Percentiles rank a stretch among this genome's conserved stretches.
These are phyloP conservation scores for Potamarius usumacintae DNA, from an alignment of 2,113 vertebrate species.

Conservation along the genomic window DNA sequence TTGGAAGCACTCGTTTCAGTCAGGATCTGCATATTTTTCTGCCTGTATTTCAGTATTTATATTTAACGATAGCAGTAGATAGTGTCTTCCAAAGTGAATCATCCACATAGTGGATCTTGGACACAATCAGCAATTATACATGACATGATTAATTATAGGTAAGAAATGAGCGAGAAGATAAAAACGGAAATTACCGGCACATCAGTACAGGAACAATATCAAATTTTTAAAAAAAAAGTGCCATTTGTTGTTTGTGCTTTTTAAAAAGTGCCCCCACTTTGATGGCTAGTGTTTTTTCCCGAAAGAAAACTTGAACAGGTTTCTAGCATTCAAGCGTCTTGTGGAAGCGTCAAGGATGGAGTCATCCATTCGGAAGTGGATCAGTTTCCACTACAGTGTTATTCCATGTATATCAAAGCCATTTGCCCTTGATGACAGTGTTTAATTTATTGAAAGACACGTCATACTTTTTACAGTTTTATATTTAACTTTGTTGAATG, in stretches of 20 bases:
- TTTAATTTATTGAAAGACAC: neutral
- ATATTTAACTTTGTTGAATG: neutral
- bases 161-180: neutral
- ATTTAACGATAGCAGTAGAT: neutral
- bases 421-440: neutral
- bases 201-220: neutral
- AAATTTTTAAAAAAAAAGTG: neutral
- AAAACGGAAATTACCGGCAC: neutral
- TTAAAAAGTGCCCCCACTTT: neutral
- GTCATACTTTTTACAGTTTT: neutral
- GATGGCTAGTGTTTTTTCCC: too few relatives aligned
- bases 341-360: too few relatives aligned
- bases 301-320: neutral
- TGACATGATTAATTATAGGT: neutral
- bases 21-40: neutral
- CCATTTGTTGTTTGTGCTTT: neutral
- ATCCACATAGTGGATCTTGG: neutral
- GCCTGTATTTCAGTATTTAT: neutral
- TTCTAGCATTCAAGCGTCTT: neutral
- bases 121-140: neutral
- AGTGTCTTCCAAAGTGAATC: neutral
- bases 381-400: neutral
- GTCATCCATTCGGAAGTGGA: neutral
- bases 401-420: neutral
- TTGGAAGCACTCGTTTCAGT: constrained; percentile 5